Base-by-base conservation (phyloP, 2,888 invertebrate genomes). In the Endotricha flammealis region DNA sequence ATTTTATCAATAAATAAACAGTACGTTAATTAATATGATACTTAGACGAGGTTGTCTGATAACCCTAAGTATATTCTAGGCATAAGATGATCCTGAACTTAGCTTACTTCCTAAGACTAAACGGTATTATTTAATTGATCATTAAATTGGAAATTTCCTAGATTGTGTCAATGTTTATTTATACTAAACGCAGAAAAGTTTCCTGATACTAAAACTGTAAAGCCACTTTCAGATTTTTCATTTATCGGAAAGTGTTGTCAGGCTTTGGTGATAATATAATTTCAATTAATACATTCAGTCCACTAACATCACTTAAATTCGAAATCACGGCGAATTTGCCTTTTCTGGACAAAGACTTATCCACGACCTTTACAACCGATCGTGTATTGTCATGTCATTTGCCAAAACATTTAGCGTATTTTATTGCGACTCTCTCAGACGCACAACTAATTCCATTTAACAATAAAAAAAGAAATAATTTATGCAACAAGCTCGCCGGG, bases 391-490 rank as follows among this genome's bases (percentile, higher is more conserved):
- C 16, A 35, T 33, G n/a, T 16, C 16, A 35, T 36, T 30, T 41
- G 44, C 41, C 41, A 44, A 39, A 41, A 34, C 33, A 41, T 39
- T 39, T 29, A 29, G 16, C 16, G 12, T 6, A 12, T 29, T 34
- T 14, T 32, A 37, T 35, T 29, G 33, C 16, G 17, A 7, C 31
- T 27, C 9, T 36, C 42, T 33, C 33, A 34, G 34, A 28, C 32
- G 29, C 32, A 29, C 28, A 39, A 44, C 34, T 58, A 53, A 63
- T 57, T 57, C 45, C 40, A 40, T 44, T 53, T 49, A 48, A 53
- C 51, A 53, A 57, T 50, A 63, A 66, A 60, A 55, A 47, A 44
- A 45, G 52, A 53, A 54, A 55, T 57, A 64, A 62, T 59, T 55
- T 57, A 56, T 60, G 50, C 54, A 48, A 60, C 59, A 54, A 46